phyloP scores from a whole-genome alignment of 2,888 invertebrate genomes.

The Idaea straminata region DNA sequence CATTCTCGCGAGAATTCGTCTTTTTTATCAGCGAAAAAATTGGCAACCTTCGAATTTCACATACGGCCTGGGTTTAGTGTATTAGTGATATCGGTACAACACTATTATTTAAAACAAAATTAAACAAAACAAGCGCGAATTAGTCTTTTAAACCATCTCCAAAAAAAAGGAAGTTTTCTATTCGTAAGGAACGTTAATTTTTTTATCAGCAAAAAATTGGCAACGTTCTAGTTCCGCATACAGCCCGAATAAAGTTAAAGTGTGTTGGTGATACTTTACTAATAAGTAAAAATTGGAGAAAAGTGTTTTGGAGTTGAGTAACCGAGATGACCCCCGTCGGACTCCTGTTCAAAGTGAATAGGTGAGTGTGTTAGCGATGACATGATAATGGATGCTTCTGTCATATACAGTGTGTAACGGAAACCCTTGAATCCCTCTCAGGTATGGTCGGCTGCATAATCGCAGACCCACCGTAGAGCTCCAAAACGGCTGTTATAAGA shows the following conservation, averaged over 20 bases:
- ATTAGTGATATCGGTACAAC: background rate
- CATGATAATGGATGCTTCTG: constrained; percentile 23
- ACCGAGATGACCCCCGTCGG: constrained; percentile 80
- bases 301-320: constrained; percentile 38
- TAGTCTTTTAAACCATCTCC: too few species aligned
- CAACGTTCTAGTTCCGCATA: background rate
- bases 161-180: too few species aligned
- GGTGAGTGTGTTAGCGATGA: constrained; percentile 59
- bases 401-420: too few species aligned
- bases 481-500: too few species aligned
- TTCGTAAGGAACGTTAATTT: background rate
- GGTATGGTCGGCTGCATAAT: too few species aligned
- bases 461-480: too few species aligned
- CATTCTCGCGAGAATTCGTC: background rate
- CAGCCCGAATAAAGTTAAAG: background rate
- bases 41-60: background rate
- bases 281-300: constrained; percentile 4
- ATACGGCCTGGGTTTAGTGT: background rate
- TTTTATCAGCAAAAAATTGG: background rate
- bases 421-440: too few species aligned
- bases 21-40: background rate
- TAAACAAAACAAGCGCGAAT: too few species aligned
- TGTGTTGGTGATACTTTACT: background rate
- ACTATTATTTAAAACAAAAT: too few species aligned
- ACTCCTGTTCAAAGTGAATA: constrained; percentile 81